These are phyloP conservation scores for Arenaria interpres DNA, from an alignment of 2,113 vertebrate species.

Conservation along the genomic window DNA sequence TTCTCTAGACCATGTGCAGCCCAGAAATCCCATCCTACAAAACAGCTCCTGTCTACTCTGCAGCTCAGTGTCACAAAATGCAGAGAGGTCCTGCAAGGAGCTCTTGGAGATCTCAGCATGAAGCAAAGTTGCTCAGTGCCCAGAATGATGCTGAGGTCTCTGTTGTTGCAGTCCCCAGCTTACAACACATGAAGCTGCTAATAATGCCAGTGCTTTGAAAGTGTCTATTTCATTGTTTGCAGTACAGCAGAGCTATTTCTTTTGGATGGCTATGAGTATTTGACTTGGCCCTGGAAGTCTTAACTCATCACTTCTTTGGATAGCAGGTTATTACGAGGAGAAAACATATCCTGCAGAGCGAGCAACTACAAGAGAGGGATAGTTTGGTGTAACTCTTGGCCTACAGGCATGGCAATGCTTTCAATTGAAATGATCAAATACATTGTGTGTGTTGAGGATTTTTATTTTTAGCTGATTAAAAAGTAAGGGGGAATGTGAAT, in stretches of 20 bases:
- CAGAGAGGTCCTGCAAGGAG: background rate
- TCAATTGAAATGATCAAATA: background rate
- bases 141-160: background rate
- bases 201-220: background rate
- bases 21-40: background rate
- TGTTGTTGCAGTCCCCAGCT: background rate
- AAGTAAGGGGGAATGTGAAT: background rate
- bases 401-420: background rate
- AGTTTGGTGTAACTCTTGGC: background rate
- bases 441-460: background rate
- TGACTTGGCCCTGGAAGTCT: background rate
- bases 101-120: background rate
- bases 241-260: background rate
- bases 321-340: background rate
- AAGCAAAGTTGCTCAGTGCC: background rate
- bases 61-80: background rate
- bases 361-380: background rate
- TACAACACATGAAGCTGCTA: rapidly evolving
- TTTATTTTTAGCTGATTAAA: background rate
- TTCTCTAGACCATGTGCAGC: background rate
- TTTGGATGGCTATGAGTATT: background rate
- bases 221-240: background rate
- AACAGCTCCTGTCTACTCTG: background rate
- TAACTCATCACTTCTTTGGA: background rate
- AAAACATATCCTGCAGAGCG: background rate